These are phyloP conservation scores for Crocidura indochinensis DNA, from an alignment of 2,797 vertebrate species.

Conservation along the genomic window DNA sequence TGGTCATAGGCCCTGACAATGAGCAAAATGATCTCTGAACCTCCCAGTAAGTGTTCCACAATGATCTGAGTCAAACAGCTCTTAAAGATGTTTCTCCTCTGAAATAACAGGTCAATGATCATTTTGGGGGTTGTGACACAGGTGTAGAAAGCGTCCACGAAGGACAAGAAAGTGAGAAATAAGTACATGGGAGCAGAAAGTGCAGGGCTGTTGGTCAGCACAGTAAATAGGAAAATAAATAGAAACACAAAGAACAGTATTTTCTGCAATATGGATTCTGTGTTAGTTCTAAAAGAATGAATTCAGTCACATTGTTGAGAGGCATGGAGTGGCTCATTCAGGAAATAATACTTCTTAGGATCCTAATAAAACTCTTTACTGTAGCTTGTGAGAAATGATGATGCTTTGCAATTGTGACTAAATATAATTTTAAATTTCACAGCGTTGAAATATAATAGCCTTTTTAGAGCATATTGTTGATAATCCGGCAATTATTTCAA, in stretches of 20 bases:
- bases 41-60: constrained; percentile 81
- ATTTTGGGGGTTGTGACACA: constrained; percentile 84
- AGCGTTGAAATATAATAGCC: fast-evolving
- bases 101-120: constrained; percentile 77
- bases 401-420: neutral
- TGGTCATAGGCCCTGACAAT: constrained; percentile 84
- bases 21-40: constrained; percentile 84
- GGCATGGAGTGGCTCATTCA: neutral
- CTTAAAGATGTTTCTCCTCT: constrained; percentile 73
- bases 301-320: constrained; percentile 71
- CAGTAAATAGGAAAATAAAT: constrained; percentile 78
- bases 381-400: neutral
- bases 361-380: neutral
- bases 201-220: constrained; percentile 73
- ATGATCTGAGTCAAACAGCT: constrained; percentile 85
- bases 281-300: constrained; percentile 82
- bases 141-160: constrained; percentile 83
- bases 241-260: constrained; percentile 79
- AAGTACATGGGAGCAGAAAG: constrained; percentile 85
- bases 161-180: constrained; percentile 83
- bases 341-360: neutral
- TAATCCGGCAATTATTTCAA: neutral
- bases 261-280: constrained; percentile 79
- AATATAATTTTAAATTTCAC: neutral
- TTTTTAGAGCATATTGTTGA: neutral